These are phyloP conservation scores for Scaptomyza graminum DNA, from an alignment of 1,140 invertebrate genomes.

Conservation along the genomic window DNA sequence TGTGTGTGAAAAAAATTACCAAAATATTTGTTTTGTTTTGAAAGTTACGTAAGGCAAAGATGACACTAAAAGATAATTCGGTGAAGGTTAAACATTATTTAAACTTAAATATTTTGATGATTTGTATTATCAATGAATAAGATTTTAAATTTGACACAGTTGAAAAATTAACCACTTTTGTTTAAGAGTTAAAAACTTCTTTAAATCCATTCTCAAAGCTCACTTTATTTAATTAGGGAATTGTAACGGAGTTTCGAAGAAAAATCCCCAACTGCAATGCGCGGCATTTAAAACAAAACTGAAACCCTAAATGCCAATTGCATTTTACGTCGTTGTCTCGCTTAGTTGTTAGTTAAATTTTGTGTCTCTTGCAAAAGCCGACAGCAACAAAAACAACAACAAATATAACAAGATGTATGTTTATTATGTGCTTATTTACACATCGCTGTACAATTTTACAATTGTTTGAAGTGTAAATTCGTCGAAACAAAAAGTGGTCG, in stretches of 20 bases:
- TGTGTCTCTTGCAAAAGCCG: conserved; percentile 66
- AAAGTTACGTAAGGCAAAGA: background rate
- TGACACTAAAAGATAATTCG: background rate
- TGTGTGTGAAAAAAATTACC: conserved; percentile 5
- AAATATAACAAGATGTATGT: conserved; percentile 34
- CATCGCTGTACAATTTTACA: conserved; percentile 71
- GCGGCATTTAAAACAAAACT: conserved; percentile 64
- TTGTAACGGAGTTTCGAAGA: conserved; percentile 2
- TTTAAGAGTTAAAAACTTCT: too few species aligned
- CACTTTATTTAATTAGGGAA: background rate
- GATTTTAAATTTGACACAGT: too few species aligned
- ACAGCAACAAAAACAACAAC: conserved; percentile 1
- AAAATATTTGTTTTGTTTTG: conserved; percentile 1
- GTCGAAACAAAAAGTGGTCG: conserved; percentile 53
- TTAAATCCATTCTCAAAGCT: background rate
- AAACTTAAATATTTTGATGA: background rate
- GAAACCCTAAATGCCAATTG: conserved; percentile 34
- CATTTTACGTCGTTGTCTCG: conserved; percentile 27
- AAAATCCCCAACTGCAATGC: conserved; percentile 54
- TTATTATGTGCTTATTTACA: conserved; percentile 76
- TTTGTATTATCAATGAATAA: too few species aligned
- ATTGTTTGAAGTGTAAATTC: conserved; percentile 78
- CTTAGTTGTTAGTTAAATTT: conserved; percentile 32
- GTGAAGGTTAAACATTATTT: background rate
- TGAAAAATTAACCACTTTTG: too few species aligned